These are phyloP conservation scores for Tholera decimalis DNA, from an alignment of 2,888 invertebrate species.

Conservation along the genomic window DNA sequence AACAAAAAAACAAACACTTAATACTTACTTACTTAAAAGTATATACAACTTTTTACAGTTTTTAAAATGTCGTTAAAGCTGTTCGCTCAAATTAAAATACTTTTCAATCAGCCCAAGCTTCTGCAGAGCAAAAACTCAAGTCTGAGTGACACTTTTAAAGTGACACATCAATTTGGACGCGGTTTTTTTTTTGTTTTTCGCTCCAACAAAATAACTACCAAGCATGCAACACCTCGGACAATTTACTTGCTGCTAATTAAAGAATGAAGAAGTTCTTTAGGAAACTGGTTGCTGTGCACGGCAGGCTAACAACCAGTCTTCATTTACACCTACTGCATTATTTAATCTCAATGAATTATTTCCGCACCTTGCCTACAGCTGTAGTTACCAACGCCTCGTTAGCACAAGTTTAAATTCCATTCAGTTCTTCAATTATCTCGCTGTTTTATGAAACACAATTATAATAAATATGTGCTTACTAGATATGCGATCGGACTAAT, in stretches of 20 bases:
- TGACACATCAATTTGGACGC: background rate
- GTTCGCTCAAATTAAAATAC: background rate
- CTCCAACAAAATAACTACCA: background rate
- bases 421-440: constrained; percentile 47
- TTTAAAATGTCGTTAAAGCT: background rate
- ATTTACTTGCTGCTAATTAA: constrained; percentile 45
- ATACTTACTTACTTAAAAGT: too few relatives aligned
- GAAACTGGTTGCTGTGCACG: constrained; percentile 38
- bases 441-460: constrained; percentile 45
- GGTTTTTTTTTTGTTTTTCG: background rate
- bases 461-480: constrained; percentile 26
- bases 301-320: constrained; percentile 42
- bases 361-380: constrained; percentile 38
- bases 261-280: constrained; percentile 31
- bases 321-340: constrained; percentile 52
- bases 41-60: too few relatives aligned
- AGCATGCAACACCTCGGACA: background rate
- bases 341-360: constrained; percentile 59
- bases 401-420: constrained; percentile 48
- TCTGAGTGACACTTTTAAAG: background rate
- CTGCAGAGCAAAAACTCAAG: background rate
- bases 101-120: constrained; percentile 1
- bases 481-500: background rate
- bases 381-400: constrained; percentile 34
- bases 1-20: background rate